Evolutionary conservation across 64 coral and sea anemone species (phyloP).

Genomic region (Stichodactyla helianthus): DNA sequence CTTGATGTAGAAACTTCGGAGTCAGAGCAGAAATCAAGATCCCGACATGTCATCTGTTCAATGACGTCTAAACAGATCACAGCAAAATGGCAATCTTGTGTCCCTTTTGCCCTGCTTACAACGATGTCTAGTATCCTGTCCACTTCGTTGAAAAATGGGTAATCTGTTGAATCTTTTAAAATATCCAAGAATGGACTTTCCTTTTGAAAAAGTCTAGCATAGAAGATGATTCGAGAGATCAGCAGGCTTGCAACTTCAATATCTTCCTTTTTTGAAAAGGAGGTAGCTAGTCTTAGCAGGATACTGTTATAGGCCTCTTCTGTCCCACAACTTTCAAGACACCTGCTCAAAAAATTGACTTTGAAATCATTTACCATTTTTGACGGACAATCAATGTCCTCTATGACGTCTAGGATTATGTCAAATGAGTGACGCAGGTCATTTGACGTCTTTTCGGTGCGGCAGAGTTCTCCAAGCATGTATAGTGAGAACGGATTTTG

Average conservation of each 20-base stretch:
- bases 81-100: neutral
- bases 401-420: neutral
- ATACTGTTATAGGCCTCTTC: neutral
- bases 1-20: conserved; percentile 43
- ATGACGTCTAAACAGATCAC: conserved; percentile 29
- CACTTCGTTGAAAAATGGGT: neutral
- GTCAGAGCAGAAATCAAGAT: neutral
- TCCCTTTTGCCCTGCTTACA: neutral
- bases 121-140: neutral
- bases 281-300: neutral
- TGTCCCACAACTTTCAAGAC: neutral
- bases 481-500: neutral
- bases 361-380: neutral
- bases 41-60: conserved; percentile 10
- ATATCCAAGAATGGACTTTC: neutral
- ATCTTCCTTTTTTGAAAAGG: neutral
- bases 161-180: neutral
- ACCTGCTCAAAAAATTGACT: neutral
- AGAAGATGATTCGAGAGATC: neutral
- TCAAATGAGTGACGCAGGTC: conserved; percentile 1
- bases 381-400: neutral
- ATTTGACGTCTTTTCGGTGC: neutral
- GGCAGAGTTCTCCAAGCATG: neutral
- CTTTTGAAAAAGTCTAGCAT: neutral
- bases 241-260: neutral